These are phyloP conservation scores for Virgularia gustaviana DNA, from an alignment of 92 coral and sea anemone genomes.

Conservation along the genomic window DNA sequence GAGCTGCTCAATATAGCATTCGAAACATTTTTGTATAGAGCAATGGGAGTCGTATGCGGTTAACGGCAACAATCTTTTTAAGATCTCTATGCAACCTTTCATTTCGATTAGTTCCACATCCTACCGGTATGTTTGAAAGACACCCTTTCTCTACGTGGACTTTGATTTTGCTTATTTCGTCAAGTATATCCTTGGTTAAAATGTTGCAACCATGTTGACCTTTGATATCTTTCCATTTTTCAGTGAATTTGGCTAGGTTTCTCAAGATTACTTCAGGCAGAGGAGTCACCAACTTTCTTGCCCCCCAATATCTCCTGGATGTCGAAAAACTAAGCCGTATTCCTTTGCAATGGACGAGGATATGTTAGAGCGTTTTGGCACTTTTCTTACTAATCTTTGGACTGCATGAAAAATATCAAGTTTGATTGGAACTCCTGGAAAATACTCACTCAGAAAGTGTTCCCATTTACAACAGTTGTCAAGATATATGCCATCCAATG, in stretches of 20 bases:
- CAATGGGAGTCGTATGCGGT: constrained; percentile 38
- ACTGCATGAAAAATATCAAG: constrained; percentile 45
- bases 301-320: constrained; percentile 31
- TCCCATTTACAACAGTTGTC: constrained; percentile 55
- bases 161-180: constrained; percentile 37
- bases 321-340: constrained; percentile 38
- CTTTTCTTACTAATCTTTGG: constrained; percentile 31
- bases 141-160: constrained; percentile 45
- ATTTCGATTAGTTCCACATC: constrained; percentile 52
- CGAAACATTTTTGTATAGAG: constrained; percentile 26
- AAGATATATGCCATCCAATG: constrained; percentile 26
- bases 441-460: constrained; percentile 6
- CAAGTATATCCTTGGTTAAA: constrained; percentile 26
- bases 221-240: constrained; percentile 18
- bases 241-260: constrained; percentile 31
- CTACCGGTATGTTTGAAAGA: constrained; percentile 40
- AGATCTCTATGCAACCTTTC: constrained; percentile 40
- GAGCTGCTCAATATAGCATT: constrained; percentile 24
- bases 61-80: constrained; percentile 28
- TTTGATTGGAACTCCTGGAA: constrained; percentile 22
- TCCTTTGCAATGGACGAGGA: background rate
- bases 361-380: constrained; percentile 34
- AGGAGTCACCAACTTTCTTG: constrained; percentile 35
- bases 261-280: constrained; percentile 1
- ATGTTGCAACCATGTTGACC: constrained; percentile 11